phyloP scores from a whole-genome alignment of 2,888 invertebrate genomes.

The Creontiades dilutus region DNA sequence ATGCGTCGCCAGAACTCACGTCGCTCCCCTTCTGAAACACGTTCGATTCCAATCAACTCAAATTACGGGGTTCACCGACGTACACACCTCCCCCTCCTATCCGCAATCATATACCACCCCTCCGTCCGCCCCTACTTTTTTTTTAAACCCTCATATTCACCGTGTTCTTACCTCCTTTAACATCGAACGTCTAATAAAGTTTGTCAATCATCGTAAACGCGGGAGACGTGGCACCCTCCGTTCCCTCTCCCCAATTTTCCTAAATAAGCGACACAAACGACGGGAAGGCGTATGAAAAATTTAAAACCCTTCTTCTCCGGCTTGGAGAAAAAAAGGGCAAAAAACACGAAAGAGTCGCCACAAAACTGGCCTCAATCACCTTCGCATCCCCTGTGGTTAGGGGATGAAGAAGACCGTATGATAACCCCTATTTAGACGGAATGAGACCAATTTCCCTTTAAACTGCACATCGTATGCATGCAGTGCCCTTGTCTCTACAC shows the following conservation, averaged over 20 bases:
- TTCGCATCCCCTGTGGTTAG: neutral
- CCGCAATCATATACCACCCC: too few species aligned
- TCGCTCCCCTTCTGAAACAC: neutral
- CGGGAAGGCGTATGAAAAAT: constrained; percentile 15
- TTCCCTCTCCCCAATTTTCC: neutral
- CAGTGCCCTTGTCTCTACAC: neutral
- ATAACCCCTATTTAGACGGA: neutral
- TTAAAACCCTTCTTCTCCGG: neutral
- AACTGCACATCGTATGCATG: constrained; percentile 18
- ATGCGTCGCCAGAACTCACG: neutral
- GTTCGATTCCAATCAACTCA: constrained; percentile 27
- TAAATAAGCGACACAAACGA: constrained; percentile 3
- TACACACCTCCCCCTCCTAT: too few species aligned
- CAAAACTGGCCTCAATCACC: neutral
- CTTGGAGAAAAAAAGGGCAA: neutral
- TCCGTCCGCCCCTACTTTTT: neutral
- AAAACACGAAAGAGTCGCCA: neutral
- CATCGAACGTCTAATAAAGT: constrained; percentile 24
- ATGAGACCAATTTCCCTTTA: neutral
- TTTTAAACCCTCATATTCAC: constrained; percentile 26
- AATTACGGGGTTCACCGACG: constrained; percentile 29
- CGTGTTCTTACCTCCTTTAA: neutral
- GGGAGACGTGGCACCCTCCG: neutral
- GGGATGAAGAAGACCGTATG: constrained; percentile 25
- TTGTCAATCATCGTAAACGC: constrained; percentile 31